phyloP scores from a whole-genome alignment of 2,113 vertebrate genomes.

The Ammodytes dubius region DNA sequence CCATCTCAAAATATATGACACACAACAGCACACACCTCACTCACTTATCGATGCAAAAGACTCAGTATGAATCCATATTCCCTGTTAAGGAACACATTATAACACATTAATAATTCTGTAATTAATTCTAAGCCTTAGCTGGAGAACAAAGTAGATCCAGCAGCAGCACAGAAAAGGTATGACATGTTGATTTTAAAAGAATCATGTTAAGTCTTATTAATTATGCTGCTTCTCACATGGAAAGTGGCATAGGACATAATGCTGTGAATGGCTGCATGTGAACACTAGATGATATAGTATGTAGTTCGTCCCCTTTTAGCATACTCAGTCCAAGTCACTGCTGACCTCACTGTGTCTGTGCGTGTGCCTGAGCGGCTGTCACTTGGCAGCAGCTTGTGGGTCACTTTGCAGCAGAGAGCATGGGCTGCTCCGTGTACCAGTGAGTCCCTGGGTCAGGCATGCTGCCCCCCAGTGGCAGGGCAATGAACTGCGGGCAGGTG shows the following conservation, averaged over 20 bases:
- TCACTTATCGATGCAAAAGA: conserved; percentile 36
- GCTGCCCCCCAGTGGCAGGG: conserved; percentile 82
- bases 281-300: conserved; percentile 53
- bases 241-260: conserved; percentile 52
- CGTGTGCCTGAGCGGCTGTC: conserved; percentile 65
- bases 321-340: conserved; percentile 53
- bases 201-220: conserved; percentile 21
- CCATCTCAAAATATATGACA: conserved; percentile 51
- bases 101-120: conserved; percentile 30
- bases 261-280: conserved; percentile 57
- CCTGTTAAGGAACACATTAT: conserved; percentile 28
- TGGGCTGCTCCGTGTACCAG: conserved; percentile 87
- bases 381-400: background rate
- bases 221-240: conserved; percentile 30
- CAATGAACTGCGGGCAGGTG: conserved; percentile 84
- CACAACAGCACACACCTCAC: conserved; percentile 52
- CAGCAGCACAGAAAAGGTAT: conserved; percentile 42
- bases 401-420: conserved; percentile 82
- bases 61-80: conserved; percentile 38
- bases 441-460: conserved; percentile 84
- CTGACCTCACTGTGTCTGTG: conserved; percentile 59
- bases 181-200: conserved; percentile 4
- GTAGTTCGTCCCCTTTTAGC: conserved; percentile 42
- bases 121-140: conserved; percentile 22
- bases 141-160: conserved; percentile 31